Base-by-base conservation (phyloP, 2,888 invertebrate genomes). In the Monochamus alternatus region DNA sequence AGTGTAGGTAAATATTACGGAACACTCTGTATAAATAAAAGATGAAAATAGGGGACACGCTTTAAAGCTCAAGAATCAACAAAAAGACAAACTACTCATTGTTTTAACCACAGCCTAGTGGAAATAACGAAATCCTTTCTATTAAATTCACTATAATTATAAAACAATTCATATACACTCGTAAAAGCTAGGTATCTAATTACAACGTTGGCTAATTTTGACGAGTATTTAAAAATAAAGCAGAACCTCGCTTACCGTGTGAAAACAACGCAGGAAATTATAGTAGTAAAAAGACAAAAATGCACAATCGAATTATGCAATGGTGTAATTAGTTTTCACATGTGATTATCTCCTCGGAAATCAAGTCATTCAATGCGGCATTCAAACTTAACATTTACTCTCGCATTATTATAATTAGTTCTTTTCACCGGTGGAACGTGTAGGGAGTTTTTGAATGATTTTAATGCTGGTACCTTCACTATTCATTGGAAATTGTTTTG, bases 401-500 rank as follows among this genome's bases (percentile, higher is more conserved):
- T 52, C 5, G 9, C 12, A 71, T 62, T 69, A 43, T 22, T 31
- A 38, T 70, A 31, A 63, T 70, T 70, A 62, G n/a, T 32, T 70
- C 31, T 43, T 63, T 38, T 69, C 69, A 38, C 44, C 62, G 44
- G 47, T 31, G 63, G n/a, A 62, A 68, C 66, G 64, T 59, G 58
- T 59, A 65, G 10, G 52, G 1, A 59, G 65, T 62, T 74, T 73
- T 72, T 69, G 44, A 74, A 52, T 70, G 52, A 55, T 32, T 67
- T 63, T 65, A 9, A 65, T 76, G 59, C 70, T 55, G 79, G 79
- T 77, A 77, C 79, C 77, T 73, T 74, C 77, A 79, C 76, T 30
- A 32, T 63, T 71, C 51, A 52, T 71, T 60, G 69, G 44, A 69
- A 60, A 71, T 63, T 71, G 52, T 60, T 8, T 12, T n/a, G 3